Evolutionary conservation across 2,888 invertebrate genomes (phyloP).

Genomic region (Cyclophora punctaria): DNA sequence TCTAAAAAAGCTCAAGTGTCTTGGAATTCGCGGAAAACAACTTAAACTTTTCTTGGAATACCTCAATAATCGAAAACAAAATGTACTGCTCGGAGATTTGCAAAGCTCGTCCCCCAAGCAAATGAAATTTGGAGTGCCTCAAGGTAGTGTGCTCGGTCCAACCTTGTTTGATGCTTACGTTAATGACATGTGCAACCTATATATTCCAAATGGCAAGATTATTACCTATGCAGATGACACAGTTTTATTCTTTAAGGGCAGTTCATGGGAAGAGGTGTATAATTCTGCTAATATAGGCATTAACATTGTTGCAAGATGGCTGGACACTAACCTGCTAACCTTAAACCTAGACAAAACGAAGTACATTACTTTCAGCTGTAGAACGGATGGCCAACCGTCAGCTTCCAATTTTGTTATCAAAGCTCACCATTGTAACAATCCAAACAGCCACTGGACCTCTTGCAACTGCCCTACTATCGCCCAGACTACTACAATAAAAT

Average conservation of each 20-base stretch:
- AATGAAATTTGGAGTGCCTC: conserved; percentile 4
- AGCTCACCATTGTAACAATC: not conserved
- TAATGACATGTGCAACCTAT: conserved; percentile 1
- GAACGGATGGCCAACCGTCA: not conserved
- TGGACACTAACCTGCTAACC: not conserved
- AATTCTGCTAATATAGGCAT: not conserved
- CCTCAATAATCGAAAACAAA: not conserved
- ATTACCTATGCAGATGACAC: conserved; percentile 2
- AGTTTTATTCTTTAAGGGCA: not conserved
- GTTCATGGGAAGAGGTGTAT: not conserved
- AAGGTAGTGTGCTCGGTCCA: conserved; percentile 5
- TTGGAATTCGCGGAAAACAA: conserved; percentile 1
- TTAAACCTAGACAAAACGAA: not conserved
- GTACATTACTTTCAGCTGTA: not conserved
- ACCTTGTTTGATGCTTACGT: conserved; percentile 4
- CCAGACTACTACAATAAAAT: not conserved
- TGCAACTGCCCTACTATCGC: not conserved
- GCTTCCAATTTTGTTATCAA: not conserved
- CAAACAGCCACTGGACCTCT: not conserved
- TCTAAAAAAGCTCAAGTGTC: conserved; percentile 1
- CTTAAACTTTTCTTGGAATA: conserved; percentile 1
- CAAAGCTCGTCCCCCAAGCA: not conserved
- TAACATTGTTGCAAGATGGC: not conserved
- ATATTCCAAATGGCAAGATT: not conserved
- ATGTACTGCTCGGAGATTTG: not conserved